Percentiles rank a stretch among this genome's conserved stretches.
These are phyloP conservation scores for Cerastis leucographa DNA, from an alignment of 2,888 invertebrate genomes.

Conservation along the genomic window DNA sequence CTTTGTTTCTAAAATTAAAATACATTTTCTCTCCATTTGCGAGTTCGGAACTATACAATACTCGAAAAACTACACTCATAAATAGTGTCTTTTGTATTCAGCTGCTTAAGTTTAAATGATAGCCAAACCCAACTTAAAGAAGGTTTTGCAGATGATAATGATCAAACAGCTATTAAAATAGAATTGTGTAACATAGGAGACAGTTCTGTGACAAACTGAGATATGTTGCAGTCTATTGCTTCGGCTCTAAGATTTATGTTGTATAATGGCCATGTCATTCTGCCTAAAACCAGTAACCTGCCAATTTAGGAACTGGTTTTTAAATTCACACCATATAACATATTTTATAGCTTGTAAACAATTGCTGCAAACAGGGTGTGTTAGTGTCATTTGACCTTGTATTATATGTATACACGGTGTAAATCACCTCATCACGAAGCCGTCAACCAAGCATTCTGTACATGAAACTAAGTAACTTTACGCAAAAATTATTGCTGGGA, in stretches of 20 bases:
- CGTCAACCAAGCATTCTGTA: no score
- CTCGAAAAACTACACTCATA: no score
- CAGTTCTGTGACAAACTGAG: not conserved
- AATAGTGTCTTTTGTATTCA: no score
- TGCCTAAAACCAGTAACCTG: conserved; percentile 26
- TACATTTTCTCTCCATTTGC: not conserved
- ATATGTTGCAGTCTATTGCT: not conserved
- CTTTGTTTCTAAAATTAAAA: not conserved
- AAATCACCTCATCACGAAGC: no score
- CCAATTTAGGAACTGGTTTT: conserved; percentile 25
- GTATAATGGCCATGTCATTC: not conserved
- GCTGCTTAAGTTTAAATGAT: no score
- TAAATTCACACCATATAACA: not conserved
- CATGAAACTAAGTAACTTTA: no score
- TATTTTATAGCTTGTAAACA: conserved; percentile 8
- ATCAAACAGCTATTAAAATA: no score
- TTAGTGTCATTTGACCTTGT: not conserved
- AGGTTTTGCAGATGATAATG: not conserved
- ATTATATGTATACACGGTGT: no score
- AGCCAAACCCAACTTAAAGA: not conserved
- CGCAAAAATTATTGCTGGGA: no score
- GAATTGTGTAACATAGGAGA: not conserved
- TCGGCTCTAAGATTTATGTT: not conserved
- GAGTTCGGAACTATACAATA: not conserved
- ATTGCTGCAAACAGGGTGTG: not conserved